phyloP scores from a whole-genome alignment of 2,888 invertebrate genomes.

The Deilephila porcellus region DNA sequence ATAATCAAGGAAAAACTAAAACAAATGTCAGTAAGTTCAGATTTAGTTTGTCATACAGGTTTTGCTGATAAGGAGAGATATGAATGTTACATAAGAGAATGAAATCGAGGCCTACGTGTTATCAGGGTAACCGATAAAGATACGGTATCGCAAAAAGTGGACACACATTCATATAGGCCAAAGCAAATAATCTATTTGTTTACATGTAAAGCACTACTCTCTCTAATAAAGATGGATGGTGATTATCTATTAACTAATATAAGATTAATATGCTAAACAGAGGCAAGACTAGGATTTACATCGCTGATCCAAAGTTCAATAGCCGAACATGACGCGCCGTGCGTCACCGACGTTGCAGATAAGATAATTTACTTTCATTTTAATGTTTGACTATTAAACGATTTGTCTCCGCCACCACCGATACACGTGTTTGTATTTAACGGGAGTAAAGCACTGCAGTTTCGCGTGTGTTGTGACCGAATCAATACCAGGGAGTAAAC shows the following conservation, averaged over 20 bases:
- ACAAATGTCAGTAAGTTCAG: neutral
- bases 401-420: neutral
- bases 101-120: slow-evolving; percentile 21
- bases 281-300: slow-evolving; percentile 46
- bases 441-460: neutral
- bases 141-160: neutral
- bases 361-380: slow-evolving; percentile 31
- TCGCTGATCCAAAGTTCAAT: slow-evolving; percentile 54
- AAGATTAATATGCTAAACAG: slow-evolving; percentile 50
- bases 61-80: slow-evolving; percentile 6
- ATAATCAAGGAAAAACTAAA: neutral
- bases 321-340: slow-evolving; percentile 52
- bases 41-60: neutral
- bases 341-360: slow-evolving; percentile 42
- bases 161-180: slow-evolving; percentile 1
- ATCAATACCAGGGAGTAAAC: neutral
- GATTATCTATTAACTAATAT: slow-evolving; percentile 44
- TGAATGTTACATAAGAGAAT: slow-evolving; percentile 14
- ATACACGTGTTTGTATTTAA: neutral
- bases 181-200: slow-evolving; percentile 16
- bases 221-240: slow-evolving; percentile 34
- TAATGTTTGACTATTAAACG: slow-evolving; percentile 13
- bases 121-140: neutral
- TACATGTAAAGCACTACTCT: slow-evolving; percentile 5
- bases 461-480: neutral